Conservation (phyloP, 2,888 invertebrate species). For the Pelosia muscerda region DNA sequence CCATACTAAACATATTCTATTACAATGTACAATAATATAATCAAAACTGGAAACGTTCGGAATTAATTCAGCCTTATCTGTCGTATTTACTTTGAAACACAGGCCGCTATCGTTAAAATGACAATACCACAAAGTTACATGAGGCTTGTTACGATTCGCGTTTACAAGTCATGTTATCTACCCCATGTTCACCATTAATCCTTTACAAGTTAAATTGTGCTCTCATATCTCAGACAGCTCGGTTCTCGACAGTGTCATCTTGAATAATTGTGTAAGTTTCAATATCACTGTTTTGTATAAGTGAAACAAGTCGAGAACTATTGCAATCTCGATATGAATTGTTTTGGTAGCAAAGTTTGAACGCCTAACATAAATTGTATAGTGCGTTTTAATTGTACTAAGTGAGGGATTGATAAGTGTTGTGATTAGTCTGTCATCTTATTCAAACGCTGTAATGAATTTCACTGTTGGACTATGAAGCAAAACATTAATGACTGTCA, state of each 20-base stretch:
- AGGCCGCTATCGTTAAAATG: slow-evolving; percentile 44
- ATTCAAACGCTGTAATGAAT: not conserved
- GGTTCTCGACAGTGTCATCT: slow-evolving; percentile 32
- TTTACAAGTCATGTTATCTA: slow-evolving; percentile 47
- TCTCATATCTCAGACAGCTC: slow-evolving; percentile 41
- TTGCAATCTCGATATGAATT: slow-evolving; percentile 36
- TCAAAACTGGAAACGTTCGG: slow-evolving; percentile 39
- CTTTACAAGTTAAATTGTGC: slow-evolving; percentile 52
- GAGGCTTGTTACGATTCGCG: slow-evolving; percentile 40
- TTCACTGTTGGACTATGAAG: not conserved
- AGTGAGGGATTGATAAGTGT: not conserved
- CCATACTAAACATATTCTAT: slow-evolving; percentile 37
- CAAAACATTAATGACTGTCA: not conserved
- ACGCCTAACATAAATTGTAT: slow-evolving; percentile 14
- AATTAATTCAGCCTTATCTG: slow-evolving; percentile 45
- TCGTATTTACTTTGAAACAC: slow-evolving; percentile 31
- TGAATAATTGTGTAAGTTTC: slow-evolving; percentile 56
- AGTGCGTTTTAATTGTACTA: slow-evolving; percentile 6
- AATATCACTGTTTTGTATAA: slow-evolving; percentile 48
- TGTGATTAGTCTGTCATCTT: not conserved
- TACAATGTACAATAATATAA: slow-evolving; percentile 33
- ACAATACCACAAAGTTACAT: slow-evolving; percentile 44
- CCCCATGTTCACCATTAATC: slow-evolving; percentile 48
- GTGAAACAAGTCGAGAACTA: slow-evolving; percentile 46
- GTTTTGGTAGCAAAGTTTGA: slow-evolving; percentile 28